phyloP scores from a whole-genome alignment of 2,888 invertebrate genomes.

The Cataglyphis altisquamis region DNA sequence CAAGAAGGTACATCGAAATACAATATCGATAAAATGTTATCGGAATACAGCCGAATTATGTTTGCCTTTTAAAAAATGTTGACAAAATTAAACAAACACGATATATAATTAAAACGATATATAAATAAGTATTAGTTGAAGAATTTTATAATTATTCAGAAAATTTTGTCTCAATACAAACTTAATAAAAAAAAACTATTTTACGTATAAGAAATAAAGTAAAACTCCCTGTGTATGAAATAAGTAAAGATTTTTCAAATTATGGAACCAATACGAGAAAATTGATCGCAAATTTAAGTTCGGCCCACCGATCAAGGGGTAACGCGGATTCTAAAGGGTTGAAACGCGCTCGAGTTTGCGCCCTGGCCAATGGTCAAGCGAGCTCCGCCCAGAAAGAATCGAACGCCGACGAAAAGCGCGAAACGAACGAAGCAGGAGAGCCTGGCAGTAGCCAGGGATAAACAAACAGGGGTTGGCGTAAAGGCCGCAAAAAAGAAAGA shows the following conservation, averaged over 20 bases:
- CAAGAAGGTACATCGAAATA: background rate
- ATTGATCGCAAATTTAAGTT: background rate
- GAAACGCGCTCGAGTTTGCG: constrained; percentile 77
- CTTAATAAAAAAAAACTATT: background rate
- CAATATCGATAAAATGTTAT: background rate
- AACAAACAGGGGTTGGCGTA: constrained; percentile 55
- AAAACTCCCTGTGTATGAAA: background rate
- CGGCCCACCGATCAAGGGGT: constrained; percentile 48
- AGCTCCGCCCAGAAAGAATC: constrained; percentile 84
- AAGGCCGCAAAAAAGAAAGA: constrained; percentile 38
- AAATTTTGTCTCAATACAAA: background rate
- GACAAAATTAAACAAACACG: background rate
- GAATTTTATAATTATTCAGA: background rate
- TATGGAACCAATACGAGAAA: background rate
- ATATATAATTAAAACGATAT: background rate
- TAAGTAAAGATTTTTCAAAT: background rate
- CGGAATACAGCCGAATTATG: background rate
- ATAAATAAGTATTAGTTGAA: background rate
- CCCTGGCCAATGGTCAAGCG: constrained; percentile 84
- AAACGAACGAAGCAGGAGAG: constrained; percentile 37
- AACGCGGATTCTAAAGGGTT: constrained; percentile 61
- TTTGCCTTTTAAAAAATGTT: background rate
- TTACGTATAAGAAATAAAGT: background rate
- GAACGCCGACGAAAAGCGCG: constrained; percentile 66
- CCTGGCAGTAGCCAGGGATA: constrained; percentile 31